Conservation (phyloP, 2,113 vertebrate species). For the Chelonoidis abingdonii region DNA sequence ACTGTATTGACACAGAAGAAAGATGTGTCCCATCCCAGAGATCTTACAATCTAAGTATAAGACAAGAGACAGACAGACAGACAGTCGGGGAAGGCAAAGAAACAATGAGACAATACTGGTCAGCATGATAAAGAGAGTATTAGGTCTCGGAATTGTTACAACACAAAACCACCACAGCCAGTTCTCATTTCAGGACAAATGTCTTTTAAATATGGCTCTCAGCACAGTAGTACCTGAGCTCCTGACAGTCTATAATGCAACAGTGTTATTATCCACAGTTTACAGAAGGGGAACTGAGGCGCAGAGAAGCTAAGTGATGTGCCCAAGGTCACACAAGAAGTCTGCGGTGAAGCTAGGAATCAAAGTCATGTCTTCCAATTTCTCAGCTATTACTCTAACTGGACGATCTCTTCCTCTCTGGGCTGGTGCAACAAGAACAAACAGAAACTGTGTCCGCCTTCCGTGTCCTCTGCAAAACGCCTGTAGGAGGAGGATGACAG, state of each 20-base stretch:
- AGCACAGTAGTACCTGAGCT: background rate
- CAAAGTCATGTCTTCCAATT: background rate
- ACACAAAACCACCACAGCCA: background rate
- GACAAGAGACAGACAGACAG: background rate
- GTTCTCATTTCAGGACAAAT: accelerated
- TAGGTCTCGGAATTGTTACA: background rate
- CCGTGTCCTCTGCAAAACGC: background rate
- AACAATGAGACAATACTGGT: background rate
- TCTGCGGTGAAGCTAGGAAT: background rate
- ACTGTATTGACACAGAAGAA: background rate
- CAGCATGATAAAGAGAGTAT: background rate
- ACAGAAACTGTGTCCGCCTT: background rate
- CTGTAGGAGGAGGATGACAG: accelerated
- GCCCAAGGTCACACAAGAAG: background rate
- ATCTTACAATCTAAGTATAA: background rate
- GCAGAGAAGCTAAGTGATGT: background rate
- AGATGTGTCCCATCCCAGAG: background rate
- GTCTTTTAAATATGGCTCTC: background rate
- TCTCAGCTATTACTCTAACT: background rate
- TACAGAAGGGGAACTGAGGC: background rate
- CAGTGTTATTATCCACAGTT: background rate
- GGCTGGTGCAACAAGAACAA: background rate
- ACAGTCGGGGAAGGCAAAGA: background rate
- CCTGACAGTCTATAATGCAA: background rate
- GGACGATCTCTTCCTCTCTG: background rate